These are phyloP conservation scores for Benitochromis conjunctus DNA, from an alignment of 2,113 vertebrate species.

Conservation along the genomic window DNA sequence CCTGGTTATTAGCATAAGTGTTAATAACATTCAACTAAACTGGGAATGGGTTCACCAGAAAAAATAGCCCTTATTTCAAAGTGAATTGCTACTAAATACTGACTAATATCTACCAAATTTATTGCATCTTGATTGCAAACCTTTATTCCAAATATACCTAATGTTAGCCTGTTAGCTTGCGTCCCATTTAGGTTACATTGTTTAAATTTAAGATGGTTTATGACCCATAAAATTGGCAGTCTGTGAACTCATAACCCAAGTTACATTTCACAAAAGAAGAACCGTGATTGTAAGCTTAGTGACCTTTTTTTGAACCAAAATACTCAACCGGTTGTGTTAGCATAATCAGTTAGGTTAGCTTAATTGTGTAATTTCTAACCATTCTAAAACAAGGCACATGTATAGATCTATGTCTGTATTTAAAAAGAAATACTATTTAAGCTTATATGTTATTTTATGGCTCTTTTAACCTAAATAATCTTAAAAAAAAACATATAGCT, in stretches of 20 bases:
- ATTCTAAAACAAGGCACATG: not conserved
- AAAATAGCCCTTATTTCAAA: not conserved
- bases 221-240: not conserved
- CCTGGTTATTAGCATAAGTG: not conserved
- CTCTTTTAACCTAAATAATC: not conserved
- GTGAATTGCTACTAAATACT: not conserved
- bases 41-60: not conserved
- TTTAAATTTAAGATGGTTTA: not conserved
- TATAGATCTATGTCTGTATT: not conserved
- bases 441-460: not conserved
- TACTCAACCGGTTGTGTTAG: not conserved
- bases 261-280: not conserved
- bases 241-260: not conserved
- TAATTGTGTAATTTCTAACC: not conserved
- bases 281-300: not conserved
- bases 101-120: not conserved
- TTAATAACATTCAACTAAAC: not conserved
- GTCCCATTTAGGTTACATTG: not conserved
- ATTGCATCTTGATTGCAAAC: not conserved
- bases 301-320: not conserved
- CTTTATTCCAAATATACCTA: not conserved
- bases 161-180: not conserved
- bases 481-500: not conserved
- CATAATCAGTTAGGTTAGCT: not conserved
- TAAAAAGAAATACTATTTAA: not conserved